phyloP scores from a whole-genome alignment of 2,888 invertebrate species.

The Lissocephala sabroskyi region DNA sequence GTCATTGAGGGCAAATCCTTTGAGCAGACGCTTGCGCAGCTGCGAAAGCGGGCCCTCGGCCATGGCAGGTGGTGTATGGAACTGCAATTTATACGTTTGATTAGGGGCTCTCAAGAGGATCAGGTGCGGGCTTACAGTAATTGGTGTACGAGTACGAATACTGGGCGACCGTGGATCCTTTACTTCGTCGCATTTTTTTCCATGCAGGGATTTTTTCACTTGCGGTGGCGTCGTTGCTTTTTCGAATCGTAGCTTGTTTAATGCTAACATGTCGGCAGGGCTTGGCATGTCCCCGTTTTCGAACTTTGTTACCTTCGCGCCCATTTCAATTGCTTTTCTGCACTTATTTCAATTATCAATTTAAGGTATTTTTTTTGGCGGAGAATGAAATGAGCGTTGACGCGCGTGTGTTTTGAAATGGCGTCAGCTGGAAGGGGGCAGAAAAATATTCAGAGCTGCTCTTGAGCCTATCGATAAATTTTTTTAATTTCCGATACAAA shows the following conservation, averaged over 20 bases:
- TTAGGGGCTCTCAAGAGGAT: no score
- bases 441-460: no score
- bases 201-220: no score
- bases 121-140: conserved; percentile 58
- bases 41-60: conserved; percentile 39
- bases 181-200: not conserved
- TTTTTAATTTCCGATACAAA: no score
- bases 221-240: not conserved
- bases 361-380: no score
- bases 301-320: conserved; percentile 61
- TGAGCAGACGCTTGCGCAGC: conserved; percentile 63
- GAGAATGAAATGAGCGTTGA: no score
- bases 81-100: no score
- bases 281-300: conserved; percentile 52
- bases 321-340: conserved; percentile 39
- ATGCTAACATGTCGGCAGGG: conserved; percentile 44
- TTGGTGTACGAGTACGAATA: conserved; percentile 53
- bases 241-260: conserved; percentile 26
- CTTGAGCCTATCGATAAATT: no score
- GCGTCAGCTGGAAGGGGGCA: conserved; percentile 39
- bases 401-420: conserved; percentile 45
- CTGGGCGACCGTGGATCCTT: conserved; percentile 66
- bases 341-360: no score
- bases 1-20: conserved; percentile 62
- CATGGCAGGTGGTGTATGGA: not conserved